Conservation (phyloP, 1,140 invertebrate genomes). For the Drosophila seguyi region DNA sequence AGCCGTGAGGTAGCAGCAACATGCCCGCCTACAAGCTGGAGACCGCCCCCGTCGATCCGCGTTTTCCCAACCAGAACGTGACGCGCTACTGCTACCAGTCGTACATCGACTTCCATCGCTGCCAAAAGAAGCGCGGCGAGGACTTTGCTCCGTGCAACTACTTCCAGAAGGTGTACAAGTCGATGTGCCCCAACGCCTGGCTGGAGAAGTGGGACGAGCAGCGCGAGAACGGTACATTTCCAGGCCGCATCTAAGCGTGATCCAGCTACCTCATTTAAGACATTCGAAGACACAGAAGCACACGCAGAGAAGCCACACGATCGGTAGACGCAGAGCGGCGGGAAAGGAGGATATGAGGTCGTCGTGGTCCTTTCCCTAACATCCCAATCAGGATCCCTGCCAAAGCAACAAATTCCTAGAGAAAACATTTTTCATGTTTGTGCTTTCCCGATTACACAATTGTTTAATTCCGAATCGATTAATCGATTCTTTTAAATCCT, state of each 20-base stretch:
- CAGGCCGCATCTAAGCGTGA: constrained; percentile 88
- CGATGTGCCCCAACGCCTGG: constrained; percentile 96
- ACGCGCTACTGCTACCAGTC: constrained; percentile 96
- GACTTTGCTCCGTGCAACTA: constrained; percentile 96
- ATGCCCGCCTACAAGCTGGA: constrained; percentile 86
- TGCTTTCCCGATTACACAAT: constrained; percentile 19
- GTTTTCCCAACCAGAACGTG: constrained; percentile 98
- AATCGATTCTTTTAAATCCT: no score
- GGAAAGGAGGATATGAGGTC: not conserved
- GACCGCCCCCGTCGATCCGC: constrained; percentile 96
- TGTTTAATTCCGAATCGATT: no score
- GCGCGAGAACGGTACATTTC: constrained; percentile 92
- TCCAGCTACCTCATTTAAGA: not conserved
- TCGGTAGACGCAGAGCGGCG: not conserved
- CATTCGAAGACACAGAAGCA: constrained; percentile 9
- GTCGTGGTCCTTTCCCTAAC: no score
- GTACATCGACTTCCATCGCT: constrained; percentile 96
- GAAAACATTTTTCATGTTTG: constrained; percentile 32
- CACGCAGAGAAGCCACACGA: constrained; percentile 15
- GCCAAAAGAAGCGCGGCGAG: constrained; percentile 95
- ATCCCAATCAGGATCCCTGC: constrained; percentile 18
- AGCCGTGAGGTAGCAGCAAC: constrained; percentile 85
- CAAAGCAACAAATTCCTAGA: constrained; percentile 45
- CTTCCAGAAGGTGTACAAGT: constrained; percentile 94
- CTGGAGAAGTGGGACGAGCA: constrained; percentile 97